These are phyloP conservation scores for Solenopsis invicta DNA, from an alignment of 1,140 invertebrate genomes.

Conservation along the genomic window DNA sequence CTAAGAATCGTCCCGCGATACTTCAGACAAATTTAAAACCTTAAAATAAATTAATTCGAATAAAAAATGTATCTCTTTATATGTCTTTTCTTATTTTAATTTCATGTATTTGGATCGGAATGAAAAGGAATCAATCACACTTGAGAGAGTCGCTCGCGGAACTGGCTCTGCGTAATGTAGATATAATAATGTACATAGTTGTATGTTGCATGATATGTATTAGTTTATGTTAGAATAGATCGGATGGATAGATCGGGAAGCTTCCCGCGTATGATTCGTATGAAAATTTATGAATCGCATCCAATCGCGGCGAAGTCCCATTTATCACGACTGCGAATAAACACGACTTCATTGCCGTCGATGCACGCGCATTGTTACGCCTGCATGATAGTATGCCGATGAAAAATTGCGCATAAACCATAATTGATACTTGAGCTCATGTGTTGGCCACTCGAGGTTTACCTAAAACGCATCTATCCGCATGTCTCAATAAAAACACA, in stretches of 20 bases:
- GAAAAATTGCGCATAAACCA: constrained; percentile 42
- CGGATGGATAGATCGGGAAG: constrained; percentile 39
- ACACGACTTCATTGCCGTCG: not conserved
- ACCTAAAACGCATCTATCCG: constrained; percentile 6
- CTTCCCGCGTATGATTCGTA: constrained; percentile 19
- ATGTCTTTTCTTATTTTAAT: not conserved
- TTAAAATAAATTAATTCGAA: not conserved
- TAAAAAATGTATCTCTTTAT: not conserved
- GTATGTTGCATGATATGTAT: constrained; percentile 61
- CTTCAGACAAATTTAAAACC: not conserved
- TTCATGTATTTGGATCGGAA: not conserved
- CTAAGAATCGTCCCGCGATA: not conserved
- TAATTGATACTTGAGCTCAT: constrained; percentile 52
- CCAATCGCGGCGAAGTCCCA: not conserved
- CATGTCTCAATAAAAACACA: constrained; percentile 28
- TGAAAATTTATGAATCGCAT: constrained; percentile 36
- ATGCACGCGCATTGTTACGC: not conserved
- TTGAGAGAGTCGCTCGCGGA: constrained; percentile 21
- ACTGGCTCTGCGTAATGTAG: constrained; percentile 14
- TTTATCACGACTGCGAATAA: constrained; percentile 6
- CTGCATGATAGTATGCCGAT: constrained; percentile 3
- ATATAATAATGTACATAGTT: constrained; percentile 49
- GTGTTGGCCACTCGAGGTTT: constrained; percentile 51
- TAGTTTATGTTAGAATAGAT: constrained; percentile 59
- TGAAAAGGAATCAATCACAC: not conserved